These are phyloP conservation scores for Trissolcus basalis DNA, from an alignment of 1,140 invertebrate genomes.

Conservation along the genomic window DNA sequence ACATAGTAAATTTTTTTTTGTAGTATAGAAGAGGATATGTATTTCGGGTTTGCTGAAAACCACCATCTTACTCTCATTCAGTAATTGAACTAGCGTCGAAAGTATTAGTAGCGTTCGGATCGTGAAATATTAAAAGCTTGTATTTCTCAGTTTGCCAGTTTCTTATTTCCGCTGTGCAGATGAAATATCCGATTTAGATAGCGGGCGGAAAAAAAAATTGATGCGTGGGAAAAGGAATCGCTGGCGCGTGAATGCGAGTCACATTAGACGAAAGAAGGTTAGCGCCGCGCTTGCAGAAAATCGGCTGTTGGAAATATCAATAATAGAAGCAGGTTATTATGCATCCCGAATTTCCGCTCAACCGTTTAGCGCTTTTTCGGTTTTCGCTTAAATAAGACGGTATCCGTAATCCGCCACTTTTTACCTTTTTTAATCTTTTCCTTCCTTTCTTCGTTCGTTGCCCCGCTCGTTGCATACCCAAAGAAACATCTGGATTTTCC, in stretches of 20 bases:
- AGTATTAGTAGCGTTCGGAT: background rate
- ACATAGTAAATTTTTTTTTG: too few species aligned
- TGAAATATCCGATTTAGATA: constrained; percentile 7
- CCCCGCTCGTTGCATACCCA: too few species aligned
- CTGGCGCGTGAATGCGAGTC: background rate
- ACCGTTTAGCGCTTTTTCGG: too few species aligned
- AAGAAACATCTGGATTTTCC: too few species aligned
- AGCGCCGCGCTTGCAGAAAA: background rate
- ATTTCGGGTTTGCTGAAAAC: too few species aligned
- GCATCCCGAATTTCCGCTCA: background rate
- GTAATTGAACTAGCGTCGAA: background rate
- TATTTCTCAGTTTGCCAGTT: background rate
- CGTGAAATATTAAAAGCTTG: background rate
- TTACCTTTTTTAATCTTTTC: too few species aligned
- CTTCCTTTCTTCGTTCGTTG: too few species aligned
- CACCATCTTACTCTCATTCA: too few species aligned
- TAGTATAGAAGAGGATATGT: too few species aligned
- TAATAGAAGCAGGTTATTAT: background rate
- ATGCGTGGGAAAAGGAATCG: background rate
- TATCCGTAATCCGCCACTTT: too few species aligned
- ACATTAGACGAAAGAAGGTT: background rate
- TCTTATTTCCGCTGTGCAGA: constrained; percentile 1
- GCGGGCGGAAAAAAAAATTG: background rate
- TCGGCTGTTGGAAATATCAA: background rate
- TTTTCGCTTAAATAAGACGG: too few species aligned